These are phyloP conservation scores for Steinernema scapterisci DNA, from an alignment of 2,888 invertebrate species.

Conservation along the genomic window DNA sequence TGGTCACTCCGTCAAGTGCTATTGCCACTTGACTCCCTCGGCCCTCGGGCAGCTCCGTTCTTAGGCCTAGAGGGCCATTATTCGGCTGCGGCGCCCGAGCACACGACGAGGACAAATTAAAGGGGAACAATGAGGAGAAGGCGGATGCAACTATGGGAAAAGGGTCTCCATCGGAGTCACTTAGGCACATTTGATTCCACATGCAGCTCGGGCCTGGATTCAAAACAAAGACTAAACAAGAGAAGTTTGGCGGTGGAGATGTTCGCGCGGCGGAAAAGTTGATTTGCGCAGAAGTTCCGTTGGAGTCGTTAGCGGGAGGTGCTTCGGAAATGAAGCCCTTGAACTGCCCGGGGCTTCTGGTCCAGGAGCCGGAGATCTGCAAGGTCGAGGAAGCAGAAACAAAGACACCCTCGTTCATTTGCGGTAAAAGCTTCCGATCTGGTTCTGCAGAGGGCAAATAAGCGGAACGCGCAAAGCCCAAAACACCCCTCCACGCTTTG, in stretches of 20 bases:
- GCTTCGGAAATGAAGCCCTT: neutral
- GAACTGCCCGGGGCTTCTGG: neutral
- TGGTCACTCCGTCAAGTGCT: conserved; percentile 26
- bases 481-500: neutral
- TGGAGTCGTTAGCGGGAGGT: conserved; percentile 6
- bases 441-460: neutral
- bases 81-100: conserved; percentile 6
- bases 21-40: conserved; percentile 25
- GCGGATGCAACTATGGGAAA: conserved; percentile 29
- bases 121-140: conserved; percentile 21
- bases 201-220: neutral
- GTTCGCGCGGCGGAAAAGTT: neutral
- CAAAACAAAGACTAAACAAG: conserved; percentile 2
- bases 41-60: neutral
- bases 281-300: conserved; percentile 3
- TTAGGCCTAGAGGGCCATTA: conserved; percentile 6
- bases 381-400: neutral
- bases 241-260: neutral
- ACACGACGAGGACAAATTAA: conserved; percentile 28
- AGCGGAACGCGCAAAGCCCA: conserved; percentile 8
- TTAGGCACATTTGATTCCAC: neutral
- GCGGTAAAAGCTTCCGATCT: conserved; percentile 21
- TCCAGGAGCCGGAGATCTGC: neutral
- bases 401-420: neutral
- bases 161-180: neutral